A percentile compares a stretch with the other conserved stretches of the same genome.
These are phyloP conservation scores for Chloroceryle amazona DNA, from an alignment of 2,797 vertebrate genomes.

Conservation along the genomic window DNA sequence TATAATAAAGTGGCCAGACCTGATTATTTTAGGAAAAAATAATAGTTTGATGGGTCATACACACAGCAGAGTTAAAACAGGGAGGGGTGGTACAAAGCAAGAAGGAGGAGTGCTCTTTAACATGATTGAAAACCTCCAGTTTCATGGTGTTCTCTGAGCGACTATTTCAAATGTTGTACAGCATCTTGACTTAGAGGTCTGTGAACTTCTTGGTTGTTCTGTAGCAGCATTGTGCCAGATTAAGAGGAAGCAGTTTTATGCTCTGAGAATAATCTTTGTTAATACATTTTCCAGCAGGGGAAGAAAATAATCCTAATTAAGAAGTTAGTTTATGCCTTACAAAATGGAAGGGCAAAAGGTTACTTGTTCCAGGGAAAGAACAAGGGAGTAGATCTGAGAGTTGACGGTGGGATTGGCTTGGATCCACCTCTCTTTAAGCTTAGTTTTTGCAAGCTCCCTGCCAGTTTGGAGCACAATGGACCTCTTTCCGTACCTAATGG, in stretches of 20 bases:
- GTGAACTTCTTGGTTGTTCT: slow-evolving; percentile 10
- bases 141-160: neutral
- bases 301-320: slow-evolving; percentile 61
- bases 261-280: slow-evolving; percentile 28
- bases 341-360: slow-evolving; percentile 61
- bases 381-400: slow-evolving; percentile 56
- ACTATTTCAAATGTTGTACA: neutral
- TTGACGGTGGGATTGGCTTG: slow-evolving; percentile 59
- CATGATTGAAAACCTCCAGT: neutral
- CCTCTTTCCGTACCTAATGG: slow-evolving; percentile 65
- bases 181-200: neutral
- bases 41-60: neutral
- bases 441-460: slow-evolving; percentile 66
- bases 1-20: neutral
- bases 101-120: neutral
- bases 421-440: slow-evolving; percentile 61
- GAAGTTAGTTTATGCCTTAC: slow-evolving; percentile 58
- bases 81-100: neutral
- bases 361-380: slow-evolving; percentile 54
- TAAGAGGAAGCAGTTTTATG: neutral
- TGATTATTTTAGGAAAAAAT: neutral
- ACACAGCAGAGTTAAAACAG: neutral
- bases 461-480: slow-evolving; percentile 66
- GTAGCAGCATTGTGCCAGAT: slow-evolving; percentile 5
- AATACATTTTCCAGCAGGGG: slow-evolving; percentile 37